Evolutionary conservation across 2,797 vertebrate species (phyloP), one percentile per base, ranked within the genome.

Genomic region (Hylomyscus alleni): DNA sequence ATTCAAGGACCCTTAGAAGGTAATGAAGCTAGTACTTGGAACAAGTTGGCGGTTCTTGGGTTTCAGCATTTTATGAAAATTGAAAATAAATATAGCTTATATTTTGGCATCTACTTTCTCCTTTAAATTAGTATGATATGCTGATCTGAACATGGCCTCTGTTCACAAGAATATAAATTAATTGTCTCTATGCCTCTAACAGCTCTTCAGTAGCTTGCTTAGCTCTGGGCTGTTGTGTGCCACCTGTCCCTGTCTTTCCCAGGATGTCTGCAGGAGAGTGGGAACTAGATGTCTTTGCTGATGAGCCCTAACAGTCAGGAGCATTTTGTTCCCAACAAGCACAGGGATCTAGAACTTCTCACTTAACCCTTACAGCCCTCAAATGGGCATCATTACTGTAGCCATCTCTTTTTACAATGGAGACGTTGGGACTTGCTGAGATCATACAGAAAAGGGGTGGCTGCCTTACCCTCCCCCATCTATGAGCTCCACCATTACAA

Each of bases 171-270:
- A 37, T 94, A 95, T 60, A 96, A 89, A 92, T 84, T 47, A 89
- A 92, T 84, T 47, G 5, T 73, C 80, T 92, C 84, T 82, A 67
- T 77, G 72, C 54, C 50, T 84, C 78, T 76, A 92, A 89, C 75
- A 95, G 93, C 90, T 91, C 92, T 93, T 91, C 92, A 73, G n/a
- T 94, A 78, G 78, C 94, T 84, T 93, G 91, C 93, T 95, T 60
- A 62, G 50, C 24, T 96, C n/a, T 37, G 69, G n/a, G 60, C 94
- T 89, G 90, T 89, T 90, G 86, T 7, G 88, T 19, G 47, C 83
- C 95, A 95, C 96, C 92, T 97, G 86, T 93, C 93, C 26, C 83
- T 95, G 31, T 60, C 73, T 93, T 93, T 87, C 80, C 81, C 84
- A 81, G n/a, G 58, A 69, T 62, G 29, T 82, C 47, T 86, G 62